phyloP scores from a whole-genome alignment of 2,113 vertebrate species.

The Hydrochoerus hydrochaeris region DNA sequence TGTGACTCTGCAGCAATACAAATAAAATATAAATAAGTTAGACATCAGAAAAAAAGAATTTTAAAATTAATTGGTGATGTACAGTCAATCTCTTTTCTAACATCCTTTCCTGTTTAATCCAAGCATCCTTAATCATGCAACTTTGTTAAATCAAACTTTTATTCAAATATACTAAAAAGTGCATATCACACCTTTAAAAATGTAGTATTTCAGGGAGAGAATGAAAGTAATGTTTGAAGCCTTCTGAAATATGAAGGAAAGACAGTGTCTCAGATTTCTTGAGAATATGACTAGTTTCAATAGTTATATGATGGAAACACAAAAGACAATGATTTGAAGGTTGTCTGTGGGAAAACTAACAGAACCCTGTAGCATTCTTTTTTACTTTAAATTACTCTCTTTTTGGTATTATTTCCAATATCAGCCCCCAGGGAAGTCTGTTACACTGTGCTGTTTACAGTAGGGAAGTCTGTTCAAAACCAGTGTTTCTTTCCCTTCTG shows the following conservation, averaged over 20 bases:
- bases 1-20: background rate
- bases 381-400: background rate
- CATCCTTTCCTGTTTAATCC: background rate
- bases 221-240: background rate
- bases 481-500: background rate
- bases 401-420: slow-evolving; percentile 4
- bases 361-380: slow-evolving; percentile 4
- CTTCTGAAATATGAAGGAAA: too few relatives aligned
- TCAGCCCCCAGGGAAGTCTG: background rate
- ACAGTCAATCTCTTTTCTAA: background rate
- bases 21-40: background rate
- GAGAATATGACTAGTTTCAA: background rate
- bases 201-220: background rate
- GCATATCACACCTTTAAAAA: background rate
- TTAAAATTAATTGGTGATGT: background rate
- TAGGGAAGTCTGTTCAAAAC: background rate
- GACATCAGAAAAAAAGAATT: background rate
- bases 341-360: background rate
- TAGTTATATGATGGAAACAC: background rate
- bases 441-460: background rate
- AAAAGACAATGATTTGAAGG: slow-evolving; percentile 4
- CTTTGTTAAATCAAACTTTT: background rate
- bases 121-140: background rate
- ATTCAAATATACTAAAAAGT: background rate
- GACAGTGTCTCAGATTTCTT: background rate